Conservation (phyloP, 2,113 vertebrate species). For the Mormyrus iriodes region DNA sequence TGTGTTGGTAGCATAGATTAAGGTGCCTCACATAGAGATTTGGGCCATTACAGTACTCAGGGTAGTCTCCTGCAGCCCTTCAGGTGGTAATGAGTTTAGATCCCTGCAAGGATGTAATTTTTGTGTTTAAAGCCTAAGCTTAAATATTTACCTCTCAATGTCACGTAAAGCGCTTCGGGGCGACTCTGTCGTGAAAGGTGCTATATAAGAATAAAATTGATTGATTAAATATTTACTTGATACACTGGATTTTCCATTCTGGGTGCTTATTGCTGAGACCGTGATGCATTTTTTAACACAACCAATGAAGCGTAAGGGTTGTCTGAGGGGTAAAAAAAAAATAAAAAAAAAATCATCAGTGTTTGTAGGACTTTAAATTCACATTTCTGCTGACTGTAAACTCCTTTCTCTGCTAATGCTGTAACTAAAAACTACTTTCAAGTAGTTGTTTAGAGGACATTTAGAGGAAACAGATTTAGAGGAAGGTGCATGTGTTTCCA, state of each 20-base stretch:
- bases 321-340: not conserved
- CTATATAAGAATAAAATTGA: too few species aligned
- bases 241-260: not conserved
- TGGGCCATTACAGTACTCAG: not conserved
- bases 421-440: not conserved
- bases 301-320: not conserved
- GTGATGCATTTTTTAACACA: not conserved
- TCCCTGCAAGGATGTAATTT: not conserved
- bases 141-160: not conserved
- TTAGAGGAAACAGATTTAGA: not conserved
- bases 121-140: not conserved
- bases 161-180: too few species aligned
- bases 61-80: too few species aligned
- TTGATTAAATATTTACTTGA: too few species aligned
- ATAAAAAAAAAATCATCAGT: not conserved
- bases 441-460: not conserved
- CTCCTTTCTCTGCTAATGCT: not conserved
- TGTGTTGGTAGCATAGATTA: not conserved
- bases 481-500: not conserved
- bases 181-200: too few species aligned
- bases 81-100: not conserved
- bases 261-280: not conserved
- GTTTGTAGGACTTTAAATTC: not conserved
- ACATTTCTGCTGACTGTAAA: conserved; percentile 2
- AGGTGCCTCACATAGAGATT: not conserved